These are phyloP conservation scores for Metridium senile DNA, from an alignment of 92 coral and sea anemone genomes.

Conservation along the genomic window DNA sequence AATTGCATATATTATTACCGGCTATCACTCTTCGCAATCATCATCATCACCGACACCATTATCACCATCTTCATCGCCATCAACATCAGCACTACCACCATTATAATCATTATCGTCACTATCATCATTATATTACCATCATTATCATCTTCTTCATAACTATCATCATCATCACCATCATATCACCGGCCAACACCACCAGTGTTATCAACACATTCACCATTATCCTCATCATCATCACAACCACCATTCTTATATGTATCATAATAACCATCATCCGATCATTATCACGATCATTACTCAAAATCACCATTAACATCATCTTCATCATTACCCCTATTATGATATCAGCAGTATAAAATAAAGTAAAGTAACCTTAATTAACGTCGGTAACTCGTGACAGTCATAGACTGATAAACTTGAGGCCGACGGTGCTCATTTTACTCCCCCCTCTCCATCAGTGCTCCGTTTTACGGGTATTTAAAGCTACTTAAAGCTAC, in stretches of 20 bases:
- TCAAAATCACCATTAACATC: neutral
- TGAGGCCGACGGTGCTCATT: no score
- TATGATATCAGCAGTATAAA: no score
- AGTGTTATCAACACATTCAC: neutral
- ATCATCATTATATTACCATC: neutral
- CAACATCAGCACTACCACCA: neutral
- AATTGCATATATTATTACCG: neutral
- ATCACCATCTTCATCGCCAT: neutral
- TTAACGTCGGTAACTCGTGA: no score
- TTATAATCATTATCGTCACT: neutral
- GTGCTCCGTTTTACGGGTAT: no score
- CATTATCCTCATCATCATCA: neutral
- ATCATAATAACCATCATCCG: neutral
- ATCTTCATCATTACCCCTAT: neutral
- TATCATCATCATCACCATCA: neutral
- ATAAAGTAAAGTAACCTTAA: no score
- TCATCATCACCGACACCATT: neutral
- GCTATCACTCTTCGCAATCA: neutral
- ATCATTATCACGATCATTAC: neutral
- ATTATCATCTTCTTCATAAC: neutral
- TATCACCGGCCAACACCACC: neutral
- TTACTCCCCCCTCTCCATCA: no score
- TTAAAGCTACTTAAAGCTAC: no score
- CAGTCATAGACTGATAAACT: no score
- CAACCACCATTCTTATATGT: neutral